phyloP scores from a whole-genome alignment of 1,140 invertebrate genomes.

The Brachionus rotundiformis region DNA sequence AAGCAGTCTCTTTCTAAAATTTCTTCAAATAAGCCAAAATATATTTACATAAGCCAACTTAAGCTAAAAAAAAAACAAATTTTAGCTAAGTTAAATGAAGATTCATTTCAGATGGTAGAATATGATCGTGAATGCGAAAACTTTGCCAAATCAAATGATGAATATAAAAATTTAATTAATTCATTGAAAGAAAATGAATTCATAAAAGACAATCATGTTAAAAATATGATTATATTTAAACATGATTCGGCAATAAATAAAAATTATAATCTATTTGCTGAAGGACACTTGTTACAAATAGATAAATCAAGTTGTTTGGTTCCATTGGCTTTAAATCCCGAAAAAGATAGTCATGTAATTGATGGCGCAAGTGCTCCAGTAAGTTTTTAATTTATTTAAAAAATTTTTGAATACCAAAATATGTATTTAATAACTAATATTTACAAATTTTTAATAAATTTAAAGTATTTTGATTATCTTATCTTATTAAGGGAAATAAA shows the following conservation, averaged over 20 bases:
- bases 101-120: neutral
- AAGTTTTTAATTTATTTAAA: too few species aligned
- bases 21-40: slow-evolving; percentile 43
- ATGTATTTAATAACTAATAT: neutral
- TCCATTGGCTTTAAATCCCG: slow-evolving; percentile 18
- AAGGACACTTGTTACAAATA: slow-evolving; percentile 45
- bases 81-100: neutral
- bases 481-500: slow-evolving; percentile 42
- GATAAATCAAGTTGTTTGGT: slow-evolving; percentile 51
- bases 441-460: neutral
- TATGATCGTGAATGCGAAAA: neutral
- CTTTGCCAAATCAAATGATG: neutral
- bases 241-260: slow-evolving; percentile 10
- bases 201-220: slow-evolving; percentile 40
- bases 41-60: slow-evolving; percentile 34
- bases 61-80: slow-evolving; percentile 32
- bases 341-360: slow-evolving; percentile 37
- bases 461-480: too few species aligned
- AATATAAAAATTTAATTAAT: slow-evolving; percentile 8
- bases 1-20: neutral
- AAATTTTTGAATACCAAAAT: too few species aligned
- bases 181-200: slow-evolving; percentile 23
- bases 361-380: slow-evolving; percentile 46
- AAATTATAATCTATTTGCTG: slow-evolving; percentile 17
- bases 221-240: slow-evolving; percentile 45